Evolutionary conservation across 2,888 invertebrate species (phyloP).

Genomic region (Athrips mouffetella): DNA sequence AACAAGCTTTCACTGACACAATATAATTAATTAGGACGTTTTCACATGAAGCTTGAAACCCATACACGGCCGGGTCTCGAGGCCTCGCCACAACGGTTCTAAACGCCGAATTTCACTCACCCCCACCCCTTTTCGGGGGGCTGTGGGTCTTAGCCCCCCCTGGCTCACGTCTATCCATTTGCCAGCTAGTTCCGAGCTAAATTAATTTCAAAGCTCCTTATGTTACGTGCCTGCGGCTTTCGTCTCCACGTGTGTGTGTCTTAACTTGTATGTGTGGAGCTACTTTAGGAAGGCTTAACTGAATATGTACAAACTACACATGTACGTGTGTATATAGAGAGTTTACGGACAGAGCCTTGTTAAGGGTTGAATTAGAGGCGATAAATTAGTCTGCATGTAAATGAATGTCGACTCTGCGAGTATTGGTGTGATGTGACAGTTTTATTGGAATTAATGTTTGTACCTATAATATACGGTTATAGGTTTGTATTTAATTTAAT

Average conservation of each 20-base stretch:
- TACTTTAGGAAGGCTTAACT: conserved; percentile 73
- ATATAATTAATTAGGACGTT: conserved; percentile 9
- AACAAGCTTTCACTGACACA: conserved; percentile 13
- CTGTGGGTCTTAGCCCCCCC: conserved; percentile 38
- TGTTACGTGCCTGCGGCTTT: conserved; percentile 79
- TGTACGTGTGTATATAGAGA: conserved; percentile 43
- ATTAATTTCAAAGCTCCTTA: conserved; percentile 79
- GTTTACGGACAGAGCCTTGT: conserved; percentile 68
- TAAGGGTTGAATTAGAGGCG: conserved; percentile 70
- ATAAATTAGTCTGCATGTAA: conserved; percentile 64
- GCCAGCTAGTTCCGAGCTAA: conserved; percentile 79
- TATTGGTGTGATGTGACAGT: conserved; percentile 10
- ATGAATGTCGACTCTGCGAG: conserved; percentile 32
- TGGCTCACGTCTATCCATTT: conserved; percentile 78
- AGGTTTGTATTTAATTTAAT: too few relatives aligned
- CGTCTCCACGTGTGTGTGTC: conserved; percentile 59
- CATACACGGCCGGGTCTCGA: conserved; percentile 35
- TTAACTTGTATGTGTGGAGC: conserved; percentile 39
- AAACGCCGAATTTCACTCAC: conserved; percentile 72
- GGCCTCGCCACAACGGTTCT: conserved; percentile 72
- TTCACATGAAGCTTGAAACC: conserved; percentile 4
- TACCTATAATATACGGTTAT: neutral
- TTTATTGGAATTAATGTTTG: neutral
- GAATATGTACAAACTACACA: conserved; percentile 42
- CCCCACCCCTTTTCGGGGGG: conserved; percentile 36